A percentile compares a stretch with the other conserved stretches of the same genome.
Conservation (phyloP, 2,797 vertebrate genomes). For the Pseudochromis fuscus region DNA sequence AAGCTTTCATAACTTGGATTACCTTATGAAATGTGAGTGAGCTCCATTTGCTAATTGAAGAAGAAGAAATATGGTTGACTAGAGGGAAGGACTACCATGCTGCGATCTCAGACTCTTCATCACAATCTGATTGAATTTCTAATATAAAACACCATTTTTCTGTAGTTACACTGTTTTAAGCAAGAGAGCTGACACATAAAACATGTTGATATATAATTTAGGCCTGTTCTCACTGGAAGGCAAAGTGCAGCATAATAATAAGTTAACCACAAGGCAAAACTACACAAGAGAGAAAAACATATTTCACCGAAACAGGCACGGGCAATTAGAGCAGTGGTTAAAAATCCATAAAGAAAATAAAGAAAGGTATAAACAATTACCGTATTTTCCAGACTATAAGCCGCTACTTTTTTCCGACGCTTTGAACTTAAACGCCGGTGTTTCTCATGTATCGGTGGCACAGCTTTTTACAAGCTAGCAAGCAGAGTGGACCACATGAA, state of each 20-base stretch:
- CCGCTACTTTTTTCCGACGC: too few relatives aligned
- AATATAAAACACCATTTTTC: too few relatives aligned
- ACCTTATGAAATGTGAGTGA: not conserved
- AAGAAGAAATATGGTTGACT: too few relatives aligned
- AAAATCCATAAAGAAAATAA: too few relatives aligned
- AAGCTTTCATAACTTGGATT: too few relatives aligned
- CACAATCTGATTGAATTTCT: not conserved
- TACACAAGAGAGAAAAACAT: not conserved
- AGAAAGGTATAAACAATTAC: too few relatives aligned
- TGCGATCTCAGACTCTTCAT: not conserved
- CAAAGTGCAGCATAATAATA: not conserved
- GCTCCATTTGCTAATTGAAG: not conserved
- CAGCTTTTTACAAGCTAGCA: too few relatives aligned
- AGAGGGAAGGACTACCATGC: not conserved
- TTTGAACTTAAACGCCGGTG: too few relatives aligned
- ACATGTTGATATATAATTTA: not conserved
- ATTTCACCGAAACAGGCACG: not conserved
- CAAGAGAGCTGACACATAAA: not conserved
- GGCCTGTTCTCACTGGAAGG: not conserved
- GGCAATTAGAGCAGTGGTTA: not conserved
- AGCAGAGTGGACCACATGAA: too few relatives aligned
- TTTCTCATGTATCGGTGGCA: too few relatives aligned
- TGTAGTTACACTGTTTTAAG: not conserved
- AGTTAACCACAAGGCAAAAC: not conserved
- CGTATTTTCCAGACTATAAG: too few relatives aligned